A percentile compares a stretch with the other conserved stretches of the same genome.
phyloP scores from a whole-genome alignment of 2,888 invertebrate species.

The Campoletis raptor region DNA sequence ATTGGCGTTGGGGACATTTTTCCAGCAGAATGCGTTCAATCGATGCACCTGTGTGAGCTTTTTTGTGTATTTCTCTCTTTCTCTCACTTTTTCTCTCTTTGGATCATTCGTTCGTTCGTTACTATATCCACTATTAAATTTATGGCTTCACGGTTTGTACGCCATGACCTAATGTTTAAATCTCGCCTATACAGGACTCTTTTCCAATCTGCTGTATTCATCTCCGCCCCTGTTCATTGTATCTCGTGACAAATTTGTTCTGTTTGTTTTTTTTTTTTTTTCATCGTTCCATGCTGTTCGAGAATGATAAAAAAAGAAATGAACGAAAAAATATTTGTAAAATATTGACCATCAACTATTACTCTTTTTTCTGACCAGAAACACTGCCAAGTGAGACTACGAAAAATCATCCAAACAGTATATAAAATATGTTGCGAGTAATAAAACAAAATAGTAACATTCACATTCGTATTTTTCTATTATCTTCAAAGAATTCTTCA shows the following conservation, averaged over 20 bases:
- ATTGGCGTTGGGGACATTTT: conserved; percentile 53
- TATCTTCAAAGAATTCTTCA: not conserved
- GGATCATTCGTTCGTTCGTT: conserved; percentile 3
- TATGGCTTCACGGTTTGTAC: conserved; percentile 46
- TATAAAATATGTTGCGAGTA: not conserved
- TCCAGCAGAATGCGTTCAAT: conserved; percentile 65
- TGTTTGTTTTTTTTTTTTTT: not conserved
- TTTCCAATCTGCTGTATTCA: conserved; percentile 26
- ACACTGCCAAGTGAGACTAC: not conserved
- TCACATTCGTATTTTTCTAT: not conserved
- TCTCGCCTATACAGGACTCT: conserved; percentile 8
- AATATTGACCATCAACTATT: not conserved
- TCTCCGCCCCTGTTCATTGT: conserved; percentile 34
- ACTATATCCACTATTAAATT: conserved; percentile 50
- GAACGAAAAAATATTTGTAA: not conserved
- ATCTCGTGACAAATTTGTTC: not conserved
- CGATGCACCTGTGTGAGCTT: conserved; percentile 61
- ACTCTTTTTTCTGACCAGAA: not conserved
- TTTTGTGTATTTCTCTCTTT: conserved; percentile 24
- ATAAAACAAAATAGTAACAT: not conserved
- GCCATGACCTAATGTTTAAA: conserved; percentile 48
- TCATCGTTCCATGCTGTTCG: conserved; percentile 26
- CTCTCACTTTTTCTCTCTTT: not conserved
- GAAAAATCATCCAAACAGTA: conserved; percentile 19
- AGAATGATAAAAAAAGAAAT: conserved; percentile 14